phyloP scores from a whole-genome alignment of 2,888 invertebrate genomes.

The Latheticus oryzae region DNA sequence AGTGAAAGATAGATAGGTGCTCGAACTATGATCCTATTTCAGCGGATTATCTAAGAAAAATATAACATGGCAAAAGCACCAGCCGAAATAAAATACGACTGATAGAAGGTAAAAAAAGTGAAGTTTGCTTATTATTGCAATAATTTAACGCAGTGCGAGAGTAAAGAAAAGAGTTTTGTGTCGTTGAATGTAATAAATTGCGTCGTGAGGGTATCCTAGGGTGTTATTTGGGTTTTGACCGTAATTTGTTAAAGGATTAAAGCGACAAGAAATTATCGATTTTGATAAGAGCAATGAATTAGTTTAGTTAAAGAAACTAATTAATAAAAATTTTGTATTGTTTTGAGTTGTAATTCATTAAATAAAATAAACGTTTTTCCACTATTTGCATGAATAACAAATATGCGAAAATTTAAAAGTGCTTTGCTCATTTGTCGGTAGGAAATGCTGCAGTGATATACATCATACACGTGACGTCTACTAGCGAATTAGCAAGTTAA shows the following conservation, averaged over 20 bases:
- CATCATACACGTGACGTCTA: conserved; percentile 54
- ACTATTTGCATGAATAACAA: conserved; percentile 17
- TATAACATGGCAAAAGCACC: conserved; percentile 7
- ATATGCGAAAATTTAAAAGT: conserved; percentile 35
- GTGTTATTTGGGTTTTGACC: conserved; percentile 31
- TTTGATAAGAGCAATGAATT: no score
- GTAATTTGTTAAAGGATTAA: conserved; percentile 28
- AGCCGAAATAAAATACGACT: conserved; percentile 8
- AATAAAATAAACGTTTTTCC: conserved; percentile 23
- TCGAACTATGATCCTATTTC: conserved; percentile 16
- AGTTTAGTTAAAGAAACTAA: no score
- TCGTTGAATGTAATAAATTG: conserved; percentile 14
- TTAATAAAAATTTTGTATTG: no score
- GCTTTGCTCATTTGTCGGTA: conserved; percentile 37
- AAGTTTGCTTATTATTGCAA: conserved; percentile 7
- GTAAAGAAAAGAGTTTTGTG: conserved; percentile 19
- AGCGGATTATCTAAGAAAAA: conserved; percentile 15
- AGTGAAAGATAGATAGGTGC: conserved; percentile 16
- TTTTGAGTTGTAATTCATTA: conserved; percentile 22
- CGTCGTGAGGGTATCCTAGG: conserved; percentile 16
- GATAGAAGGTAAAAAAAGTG: background rate
- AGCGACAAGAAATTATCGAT: conserved; percentile 20
- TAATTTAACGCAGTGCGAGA: conserved; percentile 8
- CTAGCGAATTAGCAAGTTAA: conserved; percentile 64
- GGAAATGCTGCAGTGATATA: conserved; percentile 50